A percentile compares a stretch with the other conserved stretches of the same genome.
phyloP scores from a whole-genome alignment of 1,140 invertebrate genomes.

The Drosophila pandora region DNA sequence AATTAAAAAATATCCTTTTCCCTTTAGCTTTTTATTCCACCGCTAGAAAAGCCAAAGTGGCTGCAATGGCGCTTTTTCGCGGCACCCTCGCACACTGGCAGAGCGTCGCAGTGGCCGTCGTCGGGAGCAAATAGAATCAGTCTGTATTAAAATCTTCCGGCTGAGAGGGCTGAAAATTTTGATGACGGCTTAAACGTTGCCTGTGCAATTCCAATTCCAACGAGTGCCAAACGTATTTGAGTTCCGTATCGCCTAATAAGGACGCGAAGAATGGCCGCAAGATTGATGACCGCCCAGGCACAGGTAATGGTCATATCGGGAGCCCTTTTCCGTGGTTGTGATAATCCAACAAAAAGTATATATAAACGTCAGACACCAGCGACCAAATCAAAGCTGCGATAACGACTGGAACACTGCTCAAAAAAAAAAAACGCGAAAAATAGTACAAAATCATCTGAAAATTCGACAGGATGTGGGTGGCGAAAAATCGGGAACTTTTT shows the following conservation, averaged over 20 bases:
- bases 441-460: constrained; percentile 27
- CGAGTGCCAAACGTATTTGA: constrained; percentile 37
- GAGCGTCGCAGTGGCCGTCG: constrained; percentile 5
- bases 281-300: constrained; percentile 72
- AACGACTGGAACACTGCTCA: constrained; percentile 34
- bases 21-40: too few species aligned
- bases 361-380: constrained; percentile 15
- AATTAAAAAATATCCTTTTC: background rate
- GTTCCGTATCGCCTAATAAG: constrained; percentile 34
- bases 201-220: constrained; percentile 38
- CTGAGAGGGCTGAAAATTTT: constrained; percentile 83
- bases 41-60: background rate
- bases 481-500: constrained; percentile 44
- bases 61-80: background rate
- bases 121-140: constrained; percentile 41
- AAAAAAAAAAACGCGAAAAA: constrained; percentile 40
- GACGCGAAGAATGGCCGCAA: constrained; percentile 71
- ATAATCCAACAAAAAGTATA: constrained; percentile 7
- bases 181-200: constrained; percentile 46
- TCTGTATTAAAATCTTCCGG: constrained; percentile 82
- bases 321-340: constrained; percentile 11
- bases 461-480: constrained; percentile 12
- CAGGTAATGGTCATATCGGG: constrained; percentile 59
- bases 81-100: constrained; percentile 25
- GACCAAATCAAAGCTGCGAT: constrained; percentile 43